Conservation (phyloP, 2,113 vertebrate species). For the Puma concolor region DNA sequence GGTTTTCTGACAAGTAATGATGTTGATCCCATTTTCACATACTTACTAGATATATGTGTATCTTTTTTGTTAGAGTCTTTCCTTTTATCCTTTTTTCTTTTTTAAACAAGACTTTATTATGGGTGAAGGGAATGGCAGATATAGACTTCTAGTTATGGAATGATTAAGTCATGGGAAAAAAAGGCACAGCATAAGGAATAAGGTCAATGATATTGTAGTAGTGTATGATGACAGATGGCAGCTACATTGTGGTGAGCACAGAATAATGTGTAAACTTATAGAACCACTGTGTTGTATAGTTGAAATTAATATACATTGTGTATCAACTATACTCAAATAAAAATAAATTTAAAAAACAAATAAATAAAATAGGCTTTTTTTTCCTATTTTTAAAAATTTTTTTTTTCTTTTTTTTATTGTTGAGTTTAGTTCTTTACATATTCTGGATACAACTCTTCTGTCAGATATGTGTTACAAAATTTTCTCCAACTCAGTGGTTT, state of each 20-base stretch:
- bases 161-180: neutral
- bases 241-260: neutral
- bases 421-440: neutral
- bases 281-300: neutral
- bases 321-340: neutral
- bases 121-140: neutral
- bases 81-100: neutral
- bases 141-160: neutral
- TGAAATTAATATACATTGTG: neutral
- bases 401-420: neutral
- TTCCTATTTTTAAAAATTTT: no score
- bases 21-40: neutral
- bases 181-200: neutral
- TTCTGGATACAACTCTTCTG: neutral
- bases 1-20: neutral
- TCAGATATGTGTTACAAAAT: neutral
- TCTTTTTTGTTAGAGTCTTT: neutral
- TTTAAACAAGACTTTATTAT: neutral
- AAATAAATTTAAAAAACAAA: neutral
- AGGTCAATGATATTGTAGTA: neutral
- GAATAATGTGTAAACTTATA: neutral
- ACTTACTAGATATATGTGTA: neutral
- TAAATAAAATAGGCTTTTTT: neutral
- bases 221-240: neutral
- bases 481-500: neutral